phyloP scores from a whole-genome alignment of 1,140 invertebrate genomes.

The Anastrepha ludens region DNA sequence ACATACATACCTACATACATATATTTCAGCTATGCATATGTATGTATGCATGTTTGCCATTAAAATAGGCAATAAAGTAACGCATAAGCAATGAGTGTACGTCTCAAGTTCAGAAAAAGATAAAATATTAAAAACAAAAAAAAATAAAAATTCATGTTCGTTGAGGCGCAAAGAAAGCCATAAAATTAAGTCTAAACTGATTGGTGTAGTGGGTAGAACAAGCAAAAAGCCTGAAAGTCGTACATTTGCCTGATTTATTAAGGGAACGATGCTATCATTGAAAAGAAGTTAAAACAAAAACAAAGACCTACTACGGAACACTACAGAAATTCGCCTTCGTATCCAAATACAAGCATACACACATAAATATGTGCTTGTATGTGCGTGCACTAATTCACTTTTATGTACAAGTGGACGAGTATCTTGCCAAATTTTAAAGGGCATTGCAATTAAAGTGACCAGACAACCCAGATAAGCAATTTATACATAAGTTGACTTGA shows the following conservation, averaged over 20 bases:
- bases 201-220: slow-evolving; percentile 8
- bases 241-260: slow-evolving; percentile 39
- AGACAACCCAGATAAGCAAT: neutral
- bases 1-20: no score
- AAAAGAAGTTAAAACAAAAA: slow-evolving; percentile 18
- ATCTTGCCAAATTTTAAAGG: no score
- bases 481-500: neutral
- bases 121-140: slow-evolving; percentile 31
- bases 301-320: neutral
- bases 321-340: neutral
- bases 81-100: slow-evolving; percentile 16
- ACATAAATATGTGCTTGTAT: neutral
- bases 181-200: slow-evolving; percentile 47
- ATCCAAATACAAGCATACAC: neutral
- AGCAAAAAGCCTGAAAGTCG: slow-evolving; percentile 15
- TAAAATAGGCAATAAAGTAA: slow-evolving; percentile 15
- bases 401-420: no score
- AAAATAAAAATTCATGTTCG: slow-evolving; percentile 33
- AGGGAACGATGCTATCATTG: neutral
- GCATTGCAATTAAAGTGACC: neutral
- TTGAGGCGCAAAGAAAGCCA: slow-evolving; percentile 44
- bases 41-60: no score
- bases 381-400: no score
- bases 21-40: no score
- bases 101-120: slow-evolving; percentile 32